Conservation (phyloP, 1,140 invertebrate genomes). For the Eurosta solidaginis region DNA sequence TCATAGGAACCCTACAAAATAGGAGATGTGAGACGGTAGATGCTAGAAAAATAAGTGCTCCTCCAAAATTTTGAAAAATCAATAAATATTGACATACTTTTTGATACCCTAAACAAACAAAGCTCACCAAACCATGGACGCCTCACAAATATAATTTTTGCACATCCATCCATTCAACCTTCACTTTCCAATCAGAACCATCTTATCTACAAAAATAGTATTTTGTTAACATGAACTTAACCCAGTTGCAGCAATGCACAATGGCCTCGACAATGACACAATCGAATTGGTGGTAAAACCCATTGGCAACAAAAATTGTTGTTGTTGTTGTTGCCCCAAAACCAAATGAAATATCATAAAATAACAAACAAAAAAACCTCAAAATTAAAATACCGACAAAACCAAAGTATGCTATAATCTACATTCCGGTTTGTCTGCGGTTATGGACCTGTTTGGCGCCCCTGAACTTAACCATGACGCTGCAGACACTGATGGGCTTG, state of each 20-base stretch:
- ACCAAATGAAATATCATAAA: not conserved
- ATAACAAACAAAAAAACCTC: not conserved
- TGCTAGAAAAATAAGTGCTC: not conserved
- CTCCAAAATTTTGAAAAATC: not conserved
- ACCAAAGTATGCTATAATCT: not conserved
- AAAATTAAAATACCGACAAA: not conserved
- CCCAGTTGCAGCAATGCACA: conserved; percentile 13
- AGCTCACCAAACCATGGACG: not conserved
- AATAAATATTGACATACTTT: not conserved
- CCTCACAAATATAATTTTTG: not conserved
- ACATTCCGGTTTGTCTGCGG: conserved; percentile 3
- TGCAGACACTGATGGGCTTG: not conserved
- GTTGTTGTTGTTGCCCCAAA: not conserved
- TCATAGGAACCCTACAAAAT: no score
- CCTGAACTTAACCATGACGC: conserved; percentile 19
- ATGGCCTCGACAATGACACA: conserved; percentile 21
- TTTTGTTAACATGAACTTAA: conserved; percentile 18
- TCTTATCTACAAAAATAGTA: not conserved
- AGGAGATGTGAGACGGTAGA: no score
- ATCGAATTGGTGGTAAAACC: conserved; percentile 8
- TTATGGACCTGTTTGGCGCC: conserved; percentile 22
- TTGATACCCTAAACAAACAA: not conserved
- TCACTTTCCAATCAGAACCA: not conserved
- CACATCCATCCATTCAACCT: not conserved
- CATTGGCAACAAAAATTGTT: conserved; percentile 1